Conservation (phyloP, 2,113 vertebrate species). For the Megalops atlanticus region DNA sequence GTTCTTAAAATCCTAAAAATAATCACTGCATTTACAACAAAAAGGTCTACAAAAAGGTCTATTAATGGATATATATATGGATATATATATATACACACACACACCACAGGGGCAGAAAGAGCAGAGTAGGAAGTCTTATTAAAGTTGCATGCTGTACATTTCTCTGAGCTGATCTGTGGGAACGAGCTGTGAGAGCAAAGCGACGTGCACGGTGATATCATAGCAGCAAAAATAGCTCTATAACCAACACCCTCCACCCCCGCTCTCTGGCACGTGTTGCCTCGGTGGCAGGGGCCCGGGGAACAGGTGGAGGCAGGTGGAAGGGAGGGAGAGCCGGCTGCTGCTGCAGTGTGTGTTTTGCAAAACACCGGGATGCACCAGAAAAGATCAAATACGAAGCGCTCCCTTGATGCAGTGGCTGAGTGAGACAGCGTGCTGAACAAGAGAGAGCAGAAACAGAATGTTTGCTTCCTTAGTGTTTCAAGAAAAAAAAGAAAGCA, state of each 20-base stretch:
- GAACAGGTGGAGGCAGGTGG: neutral
- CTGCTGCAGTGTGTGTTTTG: neutral
- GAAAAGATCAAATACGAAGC: neutral
- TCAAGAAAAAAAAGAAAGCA: neutral
- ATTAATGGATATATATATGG: too few species aligned
- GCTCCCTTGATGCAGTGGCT: neutral
- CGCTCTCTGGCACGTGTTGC: slow-evolving; percentile 8
- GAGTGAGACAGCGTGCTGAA: neutral
- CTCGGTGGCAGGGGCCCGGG: neutral
- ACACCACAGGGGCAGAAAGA: neutral
- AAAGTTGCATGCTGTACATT: neutral
- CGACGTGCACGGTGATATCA: neutral
- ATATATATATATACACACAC: too few species aligned
- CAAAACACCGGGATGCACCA: neutral
- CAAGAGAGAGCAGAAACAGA: neutral
- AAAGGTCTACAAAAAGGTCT: too few species aligned
- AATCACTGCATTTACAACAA: too few species aligned
- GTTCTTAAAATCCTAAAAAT: too few species aligned
- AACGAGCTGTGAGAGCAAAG: neutral
- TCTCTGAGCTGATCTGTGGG: neutral
- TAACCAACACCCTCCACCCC: slow-evolving; percentile 6
- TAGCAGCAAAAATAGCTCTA: slow-evolving; percentile 9
- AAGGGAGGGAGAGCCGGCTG: neutral
- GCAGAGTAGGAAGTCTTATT: neutral
- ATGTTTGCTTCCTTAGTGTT: neutral